phyloP scores from a whole-genome alignment of 2,797 vertebrate genomes.

The Tragelaphus oryx region DNA sequence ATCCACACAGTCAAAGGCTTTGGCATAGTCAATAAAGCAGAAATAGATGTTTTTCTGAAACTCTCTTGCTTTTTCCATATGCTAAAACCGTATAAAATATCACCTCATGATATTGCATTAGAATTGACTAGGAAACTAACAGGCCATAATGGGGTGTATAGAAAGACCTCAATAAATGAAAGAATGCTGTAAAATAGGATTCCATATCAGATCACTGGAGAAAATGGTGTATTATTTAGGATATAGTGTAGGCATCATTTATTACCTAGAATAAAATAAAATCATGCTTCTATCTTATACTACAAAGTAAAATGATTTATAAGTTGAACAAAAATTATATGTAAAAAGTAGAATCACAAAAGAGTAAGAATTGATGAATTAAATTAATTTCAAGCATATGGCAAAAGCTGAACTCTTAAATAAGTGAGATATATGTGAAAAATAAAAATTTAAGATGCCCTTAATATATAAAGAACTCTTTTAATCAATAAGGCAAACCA shows the following conservation, averaged over 20 bases:
- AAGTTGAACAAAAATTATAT: neutral
- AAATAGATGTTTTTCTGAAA: too few species aligned
- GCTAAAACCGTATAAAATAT: too few species aligned
- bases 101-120: too few species aligned
- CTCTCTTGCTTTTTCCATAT: too few species aligned
- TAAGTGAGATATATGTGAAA: neutral
- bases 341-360: neutral
- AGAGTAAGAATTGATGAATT: neutral
- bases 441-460: neutral
- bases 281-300: neutral
- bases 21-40: too few species aligned
- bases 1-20: too few species aligned
- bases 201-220: neutral
- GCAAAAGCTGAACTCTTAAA: neutral
- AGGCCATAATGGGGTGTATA: neutral
- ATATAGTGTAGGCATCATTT: neutral
- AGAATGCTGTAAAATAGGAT: neutral
- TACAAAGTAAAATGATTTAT: neutral
- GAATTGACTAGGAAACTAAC: too few species aligned
- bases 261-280: neutral
- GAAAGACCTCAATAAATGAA: neutral
- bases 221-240: neutral
- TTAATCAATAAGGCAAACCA: neutral
- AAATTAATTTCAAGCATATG: neutral
- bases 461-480: neutral